Evolutionary conservation across 2,888 invertebrate genomes (phyloP).

Genomic region (Drosophila sordidula): DNA sequence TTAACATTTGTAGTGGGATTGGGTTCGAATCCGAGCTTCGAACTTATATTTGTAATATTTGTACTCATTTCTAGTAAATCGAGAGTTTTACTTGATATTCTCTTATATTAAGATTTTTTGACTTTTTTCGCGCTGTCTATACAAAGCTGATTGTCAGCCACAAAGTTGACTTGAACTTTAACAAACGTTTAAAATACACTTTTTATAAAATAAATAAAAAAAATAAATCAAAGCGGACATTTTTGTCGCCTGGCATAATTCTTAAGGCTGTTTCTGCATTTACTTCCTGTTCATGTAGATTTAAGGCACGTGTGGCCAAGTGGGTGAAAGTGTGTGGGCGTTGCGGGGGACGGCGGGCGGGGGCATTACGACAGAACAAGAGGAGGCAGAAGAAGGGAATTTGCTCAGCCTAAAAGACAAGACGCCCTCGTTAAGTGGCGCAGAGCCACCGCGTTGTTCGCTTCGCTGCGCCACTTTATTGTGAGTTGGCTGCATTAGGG

Average conservation of each 20-base stretch:
- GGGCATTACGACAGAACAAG: not conserved
- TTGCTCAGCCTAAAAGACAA: slow-evolving; percentile 30
- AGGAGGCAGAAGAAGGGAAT: not conserved
- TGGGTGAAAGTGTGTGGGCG: too few species aligned
- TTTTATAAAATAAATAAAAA: too few species aligned
- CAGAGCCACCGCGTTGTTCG: slow-evolving; percentile 14
- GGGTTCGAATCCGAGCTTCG: too few species aligned
- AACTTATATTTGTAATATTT: too few species aligned
- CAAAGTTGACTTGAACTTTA: too few species aligned
- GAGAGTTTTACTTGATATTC: too few species aligned
- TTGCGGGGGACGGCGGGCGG: not conserved
- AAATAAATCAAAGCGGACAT: slow-evolving; percentile 10
- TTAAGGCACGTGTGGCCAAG: slow-evolving; percentile 22
- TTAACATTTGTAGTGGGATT: too few species aligned
- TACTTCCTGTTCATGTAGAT: slow-evolving; percentile 27
- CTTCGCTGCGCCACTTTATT: slow-evolving; percentile 32
- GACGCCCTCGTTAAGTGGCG: slow-evolving; percentile 52
- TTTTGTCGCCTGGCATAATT: slow-evolving; percentile 37
- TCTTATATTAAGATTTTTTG: too few species aligned
- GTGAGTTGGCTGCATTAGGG: slow-evolving; percentile 40
- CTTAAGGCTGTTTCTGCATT: slow-evolving; percentile 7
- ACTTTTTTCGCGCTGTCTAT: too few species aligned
- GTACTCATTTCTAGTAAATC: too few species aligned
- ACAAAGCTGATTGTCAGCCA: too few species aligned
- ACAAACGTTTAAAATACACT: too few species aligned